Percentiles rank a stretch among this genome's conserved stretches.
Conservation (phyloP, 2,113 vertebrate genomes). For the Peromyscus polionotus region DNA sequence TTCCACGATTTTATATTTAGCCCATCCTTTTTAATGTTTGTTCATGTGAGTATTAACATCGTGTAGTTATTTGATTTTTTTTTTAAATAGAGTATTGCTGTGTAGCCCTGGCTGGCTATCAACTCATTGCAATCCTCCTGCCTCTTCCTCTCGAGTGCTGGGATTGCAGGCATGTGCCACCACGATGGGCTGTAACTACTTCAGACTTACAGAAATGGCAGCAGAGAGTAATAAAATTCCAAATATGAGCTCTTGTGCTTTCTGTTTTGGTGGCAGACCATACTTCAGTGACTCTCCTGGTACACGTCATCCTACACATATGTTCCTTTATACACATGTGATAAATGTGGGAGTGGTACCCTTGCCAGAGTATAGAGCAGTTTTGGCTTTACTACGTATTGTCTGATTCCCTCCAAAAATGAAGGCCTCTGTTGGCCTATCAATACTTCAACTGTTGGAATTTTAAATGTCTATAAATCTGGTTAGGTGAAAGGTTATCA, state of each 20-base stretch:
- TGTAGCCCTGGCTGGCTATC: not conserved
- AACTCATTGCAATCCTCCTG: not conserved
- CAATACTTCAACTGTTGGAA: not conserved
- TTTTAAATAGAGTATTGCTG: not conserved
- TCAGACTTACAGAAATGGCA: conserved; percentile 45
- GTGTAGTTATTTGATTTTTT: not conserved
- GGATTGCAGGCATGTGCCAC: not conserved
- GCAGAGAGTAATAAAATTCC: not conserved
- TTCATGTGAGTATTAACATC: not conserved
- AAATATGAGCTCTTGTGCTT: conserved; percentile 35
- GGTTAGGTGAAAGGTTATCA: not conserved
- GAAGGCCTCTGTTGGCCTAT: not conserved
- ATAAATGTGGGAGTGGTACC: not conserved
- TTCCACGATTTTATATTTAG: not conserved
- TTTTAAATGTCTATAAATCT: not conserved
- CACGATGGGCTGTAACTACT: not conserved
- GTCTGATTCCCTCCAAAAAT: not conserved
- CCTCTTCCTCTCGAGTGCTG: not conserved
- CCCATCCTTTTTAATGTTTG: not conserved
- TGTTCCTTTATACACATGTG: not conserved
- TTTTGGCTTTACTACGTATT: not conserved
- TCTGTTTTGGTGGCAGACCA: conserved; percentile 7
- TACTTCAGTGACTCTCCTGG: not conserved
- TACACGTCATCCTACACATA: not conserved
- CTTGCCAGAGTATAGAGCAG: not conserved